phyloP scores from a whole-genome alignment of 2,113 vertebrate species.

The Peromyscus californicus region DNA sequence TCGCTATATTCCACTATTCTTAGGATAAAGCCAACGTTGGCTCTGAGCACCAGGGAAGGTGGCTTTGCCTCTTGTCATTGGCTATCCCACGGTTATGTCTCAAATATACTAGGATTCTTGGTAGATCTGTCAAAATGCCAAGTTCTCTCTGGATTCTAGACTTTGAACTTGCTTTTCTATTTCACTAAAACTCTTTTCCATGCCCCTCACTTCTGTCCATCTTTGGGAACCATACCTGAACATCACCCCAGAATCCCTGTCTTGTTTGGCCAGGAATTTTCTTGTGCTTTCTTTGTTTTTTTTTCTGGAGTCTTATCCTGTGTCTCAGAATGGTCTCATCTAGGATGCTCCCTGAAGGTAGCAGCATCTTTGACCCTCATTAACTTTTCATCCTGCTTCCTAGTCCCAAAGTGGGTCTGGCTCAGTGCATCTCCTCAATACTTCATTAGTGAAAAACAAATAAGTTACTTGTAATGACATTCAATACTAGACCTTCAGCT shows the following conservation, averaged over 20 bases:
- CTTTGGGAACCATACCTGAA: background rate
- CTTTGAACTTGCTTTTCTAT: background rate
- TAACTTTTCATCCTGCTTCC: background rate
- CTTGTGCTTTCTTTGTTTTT: background rate
- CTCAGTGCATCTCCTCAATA: background rate
- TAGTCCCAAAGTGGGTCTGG: background rate
- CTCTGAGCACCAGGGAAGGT: background rate
- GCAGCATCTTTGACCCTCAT: background rate
- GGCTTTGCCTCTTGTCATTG: background rate
- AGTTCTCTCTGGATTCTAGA: background rate
- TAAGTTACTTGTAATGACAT: background rate
- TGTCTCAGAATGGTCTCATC: background rate
- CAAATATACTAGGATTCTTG: background rate
- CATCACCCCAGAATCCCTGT: background rate
- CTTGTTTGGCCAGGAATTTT: background rate
- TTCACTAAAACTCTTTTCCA: background rate
- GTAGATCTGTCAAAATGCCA: background rate
- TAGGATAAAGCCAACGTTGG: background rate
- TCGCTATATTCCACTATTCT: background rate
- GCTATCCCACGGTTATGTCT: background rate
- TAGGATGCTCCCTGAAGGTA: background rate
- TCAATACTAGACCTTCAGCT: background rate
- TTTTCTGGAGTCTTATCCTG: background rate
- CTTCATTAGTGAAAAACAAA: background rate
- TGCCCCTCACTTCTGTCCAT: background rate